phyloP scores from a whole-genome alignment of 2,797 vertebrate species.

The Oophaga sylvatica region DNA sequence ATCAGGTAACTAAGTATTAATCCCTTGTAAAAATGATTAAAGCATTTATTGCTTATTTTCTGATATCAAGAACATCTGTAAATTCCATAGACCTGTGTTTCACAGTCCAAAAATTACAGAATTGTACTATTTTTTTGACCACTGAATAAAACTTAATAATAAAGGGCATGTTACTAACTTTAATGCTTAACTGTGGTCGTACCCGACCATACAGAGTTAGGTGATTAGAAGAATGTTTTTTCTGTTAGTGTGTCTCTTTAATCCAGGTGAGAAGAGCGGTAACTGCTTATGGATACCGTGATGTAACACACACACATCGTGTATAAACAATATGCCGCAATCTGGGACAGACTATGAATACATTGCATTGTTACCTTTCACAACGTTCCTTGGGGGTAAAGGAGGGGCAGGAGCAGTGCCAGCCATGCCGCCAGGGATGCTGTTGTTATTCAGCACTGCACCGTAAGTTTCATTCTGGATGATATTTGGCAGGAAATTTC shows the following conservation, averaged over 20 bases:
- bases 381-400: constrained; percentile 90
- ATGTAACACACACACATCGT: not conserved
- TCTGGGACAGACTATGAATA: not conserved
- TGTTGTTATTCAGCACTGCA: constrained; percentile 84
- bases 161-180: not conserved
- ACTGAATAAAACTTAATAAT: not conserved
- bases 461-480: constrained; percentile 97
- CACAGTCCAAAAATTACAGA: not conserved
- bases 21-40: not conserved
- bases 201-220: not conserved
- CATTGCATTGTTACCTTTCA: constrained; percentile 76
- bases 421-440: constrained; percentile 71
- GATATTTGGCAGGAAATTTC: constrained; percentile 86
- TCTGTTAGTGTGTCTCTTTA: not conserved
- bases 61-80: not conserved
- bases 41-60: not conserved
- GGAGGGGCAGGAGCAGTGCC: constrained; percentile 79
- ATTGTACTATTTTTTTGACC: not conserved
- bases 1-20: too few relatives aligned
- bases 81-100: not conserved
- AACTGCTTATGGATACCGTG: not conserved
- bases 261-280: not conserved
- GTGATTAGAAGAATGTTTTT: not conserved
- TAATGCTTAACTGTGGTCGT: not conserved
- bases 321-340: not conserved